Evolutionary conservation across 2,888 invertebrate genomes (phyloP).

Genomic region (Brachypalpus laphriformis): DNA sequence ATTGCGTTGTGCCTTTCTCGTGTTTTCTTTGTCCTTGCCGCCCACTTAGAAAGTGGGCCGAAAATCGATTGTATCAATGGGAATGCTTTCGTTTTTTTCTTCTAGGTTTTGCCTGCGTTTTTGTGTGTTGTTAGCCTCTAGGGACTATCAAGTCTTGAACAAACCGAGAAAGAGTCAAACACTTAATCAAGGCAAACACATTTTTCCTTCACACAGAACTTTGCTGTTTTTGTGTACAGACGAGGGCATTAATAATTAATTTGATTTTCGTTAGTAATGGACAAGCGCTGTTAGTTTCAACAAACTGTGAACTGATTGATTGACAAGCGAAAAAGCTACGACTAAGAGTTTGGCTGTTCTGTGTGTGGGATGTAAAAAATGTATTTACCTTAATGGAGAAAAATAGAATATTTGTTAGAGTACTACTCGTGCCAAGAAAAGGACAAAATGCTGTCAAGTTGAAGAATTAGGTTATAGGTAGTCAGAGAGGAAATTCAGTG

Average conservation of each 20-base stretch:
- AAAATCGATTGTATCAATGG: slow-evolving; percentile 19
- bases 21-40: neutral
- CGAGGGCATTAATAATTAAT: slow-evolving; percentile 25
- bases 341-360: neutral
- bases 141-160: neutral
- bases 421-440: no score
- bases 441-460: no score
- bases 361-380: neutral
- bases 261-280: slow-evolving; percentile 42
- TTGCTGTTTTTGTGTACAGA: slow-evolving; percentile 10
- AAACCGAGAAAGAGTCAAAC: neutral
- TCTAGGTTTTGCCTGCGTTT: neutral
- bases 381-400: no score
- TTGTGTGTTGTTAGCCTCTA: neutral
- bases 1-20: neutral
- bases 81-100: neutral
- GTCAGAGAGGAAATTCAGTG: no score
- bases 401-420: no score
- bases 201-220: neutral
- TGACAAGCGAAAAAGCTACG: slow-evolving; percentile 27
- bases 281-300: neutral
- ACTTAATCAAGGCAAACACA: slow-evolving; percentile 35
- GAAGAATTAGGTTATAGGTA: no score
- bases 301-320: slow-evolving; percentile 30
- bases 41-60: neutral